These are phyloP conservation scores for Hylyphantes graminicola DNA, from an alignment of 1,140 invertebrate genomes.

Conservation along the genomic window DNA sequence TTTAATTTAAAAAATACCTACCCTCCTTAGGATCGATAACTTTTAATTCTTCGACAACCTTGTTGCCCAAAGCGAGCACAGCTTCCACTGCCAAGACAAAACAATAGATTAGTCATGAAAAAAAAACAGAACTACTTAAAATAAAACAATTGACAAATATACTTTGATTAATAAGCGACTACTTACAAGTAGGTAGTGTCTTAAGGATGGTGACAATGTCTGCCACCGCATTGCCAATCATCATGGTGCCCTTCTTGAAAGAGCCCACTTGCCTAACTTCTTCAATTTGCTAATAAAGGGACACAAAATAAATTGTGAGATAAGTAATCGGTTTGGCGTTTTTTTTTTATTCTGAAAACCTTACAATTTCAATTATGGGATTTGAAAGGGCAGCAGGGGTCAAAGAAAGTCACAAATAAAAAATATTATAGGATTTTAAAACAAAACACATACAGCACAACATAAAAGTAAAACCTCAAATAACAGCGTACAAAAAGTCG, in stretches of 20 bases:
- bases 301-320: background rate
- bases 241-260: constrained; percentile 98
- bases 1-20: constrained; percentile 62
- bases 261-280: constrained; percentile 96
- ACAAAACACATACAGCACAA: too few relatives aligned
- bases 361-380: too few relatives aligned
- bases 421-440: too few relatives aligned
- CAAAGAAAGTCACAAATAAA: too few relatives aligned
- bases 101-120: background rate
- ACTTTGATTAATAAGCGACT: background rate
- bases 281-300: constrained; percentile 84
- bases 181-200: constrained; percentile 87
- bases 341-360: too few relatives aligned
- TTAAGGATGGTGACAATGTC: constrained; percentile 99
- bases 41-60: constrained; percentile 86
- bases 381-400: background rate
- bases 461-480: too few relatives aligned
- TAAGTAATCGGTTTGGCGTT: too few relatives aligned
- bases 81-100: constrained; percentile 78
- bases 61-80: constrained; percentile 89
- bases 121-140: background rate
- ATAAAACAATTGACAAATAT: background rate
- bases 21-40: constrained; percentile 71
- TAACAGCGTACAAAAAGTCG: too few relatives aligned
- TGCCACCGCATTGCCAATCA: constrained; percentile 92